Evolutionary conservation across 2,113 vertebrate species (phyloP).

Genomic region (Crotophaga sulcirostris): DNA sequence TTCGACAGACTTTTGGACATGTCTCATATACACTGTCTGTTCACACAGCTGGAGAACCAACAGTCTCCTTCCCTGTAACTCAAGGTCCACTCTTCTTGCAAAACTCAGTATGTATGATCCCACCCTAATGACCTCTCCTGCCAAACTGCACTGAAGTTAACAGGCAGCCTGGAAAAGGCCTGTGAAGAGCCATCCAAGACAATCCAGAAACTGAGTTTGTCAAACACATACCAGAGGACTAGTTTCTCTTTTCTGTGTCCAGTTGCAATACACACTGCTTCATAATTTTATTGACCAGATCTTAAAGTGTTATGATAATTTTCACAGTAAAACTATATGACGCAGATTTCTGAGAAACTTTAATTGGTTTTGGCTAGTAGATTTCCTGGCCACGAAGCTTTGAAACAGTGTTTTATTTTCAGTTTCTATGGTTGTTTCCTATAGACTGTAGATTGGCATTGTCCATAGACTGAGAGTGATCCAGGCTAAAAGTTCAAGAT

Average conservation of each 20-base stretch:
- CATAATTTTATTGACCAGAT: not conserved
- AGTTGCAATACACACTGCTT: accelerated
- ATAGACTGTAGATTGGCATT: not conserved
- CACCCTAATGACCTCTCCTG: accelerated
- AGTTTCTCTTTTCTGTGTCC: not conserved
- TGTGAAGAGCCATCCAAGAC: not conserved
- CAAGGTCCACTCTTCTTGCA: not conserved
- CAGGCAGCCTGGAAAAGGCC: not conserved
- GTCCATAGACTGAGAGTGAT: not conserved
- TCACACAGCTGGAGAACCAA: not conserved
- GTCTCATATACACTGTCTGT: not conserved
- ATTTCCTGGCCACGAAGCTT: not conserved
- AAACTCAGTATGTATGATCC: accelerated
- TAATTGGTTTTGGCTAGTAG: not conserved
- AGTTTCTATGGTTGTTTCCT: not conserved
- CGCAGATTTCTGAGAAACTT: not conserved
- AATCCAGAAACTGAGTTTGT: not conserved
- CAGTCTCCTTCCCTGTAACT: not conserved
- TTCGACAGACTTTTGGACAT: not conserved
- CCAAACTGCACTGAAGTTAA: not conserved
- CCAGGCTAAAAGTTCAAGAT: not conserved
- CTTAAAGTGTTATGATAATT: not conserved
- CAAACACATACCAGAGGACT: not conserved
- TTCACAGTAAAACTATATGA: not conserved
- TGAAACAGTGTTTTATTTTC: not conserved